These are phyloP conservation scores for Aeoliscus strigatus DNA, from an alignment of 2,797 vertebrate genomes.

Conservation along the genomic window DNA sequence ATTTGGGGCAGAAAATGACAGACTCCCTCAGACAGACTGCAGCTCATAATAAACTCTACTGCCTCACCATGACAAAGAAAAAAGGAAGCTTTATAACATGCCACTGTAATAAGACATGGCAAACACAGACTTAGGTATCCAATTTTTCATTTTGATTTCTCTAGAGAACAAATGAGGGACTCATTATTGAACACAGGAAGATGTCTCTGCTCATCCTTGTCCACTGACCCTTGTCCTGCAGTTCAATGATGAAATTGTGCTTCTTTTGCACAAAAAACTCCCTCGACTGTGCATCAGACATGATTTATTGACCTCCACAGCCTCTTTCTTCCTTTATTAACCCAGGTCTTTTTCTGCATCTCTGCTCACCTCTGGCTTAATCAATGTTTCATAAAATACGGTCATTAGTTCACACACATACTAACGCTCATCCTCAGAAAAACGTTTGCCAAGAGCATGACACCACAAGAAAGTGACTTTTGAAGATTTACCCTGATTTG, in stretches of 20 bases:
- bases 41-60: constrained; percentile 57
- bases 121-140: constrained; percentile 60
- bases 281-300: constrained; percentile 50
- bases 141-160: constrained; percentile 67
- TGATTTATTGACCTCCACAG: constrained; percentile 66
- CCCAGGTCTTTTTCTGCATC: constrained; percentile 46
- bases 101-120: constrained; percentile 62
- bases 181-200: constrained; percentile 51
- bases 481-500: too few species aligned
- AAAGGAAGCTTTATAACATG: constrained; percentile 33
- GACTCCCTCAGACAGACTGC: constrained; percentile 40
- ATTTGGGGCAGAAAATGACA: constrained; percentile 46
- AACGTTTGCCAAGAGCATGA: constrained; percentile 41
- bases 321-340: constrained; percentile 60
- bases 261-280: constrained; percentile 68
- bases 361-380: constrained; percentile 46
- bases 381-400: constrained; percentile 78
- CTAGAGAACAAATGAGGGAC: constrained; percentile 59
- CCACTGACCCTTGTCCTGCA: constrained; percentile 49
- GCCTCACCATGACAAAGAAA: constrained; percentile 34
- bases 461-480: too few species aligned
- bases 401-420: constrained; percentile 70
- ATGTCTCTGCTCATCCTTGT: constrained; percentile 30
- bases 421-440: constrained; percentile 43
- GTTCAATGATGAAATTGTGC: constrained; percentile 51